These are phyloP conservation scores for Ctenomys sociabilis DNA, from an alignment of 2,113 vertebrate genomes.

Conservation along the genomic window DNA sequence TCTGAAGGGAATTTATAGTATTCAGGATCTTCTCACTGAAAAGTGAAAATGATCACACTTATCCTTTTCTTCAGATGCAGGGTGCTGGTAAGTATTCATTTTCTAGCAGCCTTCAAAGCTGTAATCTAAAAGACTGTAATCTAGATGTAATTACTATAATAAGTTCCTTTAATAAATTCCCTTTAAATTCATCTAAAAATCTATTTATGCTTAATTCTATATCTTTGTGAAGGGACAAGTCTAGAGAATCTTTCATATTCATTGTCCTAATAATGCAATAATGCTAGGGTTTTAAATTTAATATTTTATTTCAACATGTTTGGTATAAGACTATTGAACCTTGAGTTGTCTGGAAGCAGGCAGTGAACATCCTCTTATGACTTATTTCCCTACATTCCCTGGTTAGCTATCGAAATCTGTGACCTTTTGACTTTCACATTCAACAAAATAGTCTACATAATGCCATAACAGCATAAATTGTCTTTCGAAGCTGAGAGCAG, in stretches of 20 bases:
- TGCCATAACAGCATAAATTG: constrained; percentile 15
- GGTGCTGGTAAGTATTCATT: neutral
- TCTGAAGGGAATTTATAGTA: neutral
- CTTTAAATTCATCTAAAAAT: neutral
- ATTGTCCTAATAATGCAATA: constrained; percentile 46
- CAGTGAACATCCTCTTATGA: neutral
- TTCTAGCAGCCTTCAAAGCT: constrained; percentile 11
- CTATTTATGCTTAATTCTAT: neutral
- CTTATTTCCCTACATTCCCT: constrained; percentile 13
- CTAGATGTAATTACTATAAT: constrained; percentile 1
- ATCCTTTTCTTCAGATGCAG: neutral
- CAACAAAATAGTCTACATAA: constrained; percentile 14
- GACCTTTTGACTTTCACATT: constrained; percentile 26
- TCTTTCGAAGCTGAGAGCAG: constrained; percentile 60
- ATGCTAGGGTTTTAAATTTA: neutral
- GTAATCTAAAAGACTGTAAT: neutral
- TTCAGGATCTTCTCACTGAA: constrained; percentile 23
- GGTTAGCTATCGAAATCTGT: constrained; percentile 29
- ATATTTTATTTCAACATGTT: neutral
- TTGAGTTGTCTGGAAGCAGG: neutral
- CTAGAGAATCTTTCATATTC: neutral
- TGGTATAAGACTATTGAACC: neutral
- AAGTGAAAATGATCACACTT: neutral
- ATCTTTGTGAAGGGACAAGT: neutral
- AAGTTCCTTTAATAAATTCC: neutral